These are phyloP conservation scores for Silurus meridionalis DNA, from an alignment of 2,113 vertebrate species.

Conservation along the genomic window DNA sequence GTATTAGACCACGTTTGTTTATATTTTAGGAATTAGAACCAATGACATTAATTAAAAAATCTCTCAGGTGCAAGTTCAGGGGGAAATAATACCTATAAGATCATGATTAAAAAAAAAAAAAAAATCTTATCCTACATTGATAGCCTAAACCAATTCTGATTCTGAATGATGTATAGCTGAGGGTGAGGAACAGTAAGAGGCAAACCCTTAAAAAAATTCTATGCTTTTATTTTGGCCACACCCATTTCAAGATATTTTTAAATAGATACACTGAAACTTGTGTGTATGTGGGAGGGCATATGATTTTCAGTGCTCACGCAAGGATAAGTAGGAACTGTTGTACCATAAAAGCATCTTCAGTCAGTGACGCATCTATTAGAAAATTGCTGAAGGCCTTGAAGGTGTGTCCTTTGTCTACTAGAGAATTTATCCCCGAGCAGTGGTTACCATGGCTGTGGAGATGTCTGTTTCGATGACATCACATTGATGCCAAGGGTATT, in stretches of 20 bases:
- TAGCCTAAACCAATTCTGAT: not conserved
- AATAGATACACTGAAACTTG: not conserved
- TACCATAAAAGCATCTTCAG: not conserved
- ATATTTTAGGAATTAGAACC: not conserved
- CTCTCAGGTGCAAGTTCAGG: not conserved
- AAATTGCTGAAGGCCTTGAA: not conserved
- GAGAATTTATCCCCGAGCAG: slow-evolving; percentile 6
- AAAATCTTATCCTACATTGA: not conserved
- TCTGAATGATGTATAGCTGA: not conserved
- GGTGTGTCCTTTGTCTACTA: not conserved
- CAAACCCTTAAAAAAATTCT: not conserved
- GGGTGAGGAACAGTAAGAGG: too few species aligned
- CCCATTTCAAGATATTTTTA: not conserved
- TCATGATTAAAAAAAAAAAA: too few species aligned
- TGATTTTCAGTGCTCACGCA: not conserved
- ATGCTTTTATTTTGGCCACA: not conserved
- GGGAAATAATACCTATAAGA: not conserved
- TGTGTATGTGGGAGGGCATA: not conserved
- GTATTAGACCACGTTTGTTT: not conserved
- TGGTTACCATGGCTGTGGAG: slow-evolving; percentile 35
- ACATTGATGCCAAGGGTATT: slow-evolving; percentile 17
- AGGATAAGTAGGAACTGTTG: not conserved
- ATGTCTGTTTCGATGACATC: slow-evolving; percentile 20
- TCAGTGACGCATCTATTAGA: not conserved
- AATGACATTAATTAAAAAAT: not conserved